Percentiles rank a stretch among this genome's conserved stretches.
Evolutionary conservation across 30 jellyfish, hydroid and myxozoan species (phyloP).

Genomic region (Hydractinia symbiolongicarpus): DNA sequence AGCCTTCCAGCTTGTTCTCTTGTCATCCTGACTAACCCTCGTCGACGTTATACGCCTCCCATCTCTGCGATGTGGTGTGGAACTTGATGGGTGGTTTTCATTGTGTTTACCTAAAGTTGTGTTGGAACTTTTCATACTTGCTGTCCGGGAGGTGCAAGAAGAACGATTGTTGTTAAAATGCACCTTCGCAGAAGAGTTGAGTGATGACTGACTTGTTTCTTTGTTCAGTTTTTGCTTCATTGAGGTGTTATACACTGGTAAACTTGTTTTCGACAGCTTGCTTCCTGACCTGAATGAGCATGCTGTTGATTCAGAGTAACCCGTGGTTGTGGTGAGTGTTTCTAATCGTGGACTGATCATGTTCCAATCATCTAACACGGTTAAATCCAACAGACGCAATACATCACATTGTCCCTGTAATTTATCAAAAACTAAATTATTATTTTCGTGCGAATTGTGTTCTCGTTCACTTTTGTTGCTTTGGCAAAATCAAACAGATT

Average conservation of each 20-base stretch:
- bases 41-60: neutral
- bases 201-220: neutral
- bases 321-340: neutral
- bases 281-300: neutral
- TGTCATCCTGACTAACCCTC: neutral
- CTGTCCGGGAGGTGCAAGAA: neutral
- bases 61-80: neutral
- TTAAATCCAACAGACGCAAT: slow-evolving; percentile 26
- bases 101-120: neutral
- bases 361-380: neutral
- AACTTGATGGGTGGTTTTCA: neutral
- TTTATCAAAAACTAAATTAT: neutral
- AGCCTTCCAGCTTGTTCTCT: neutral
- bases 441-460: neutral
- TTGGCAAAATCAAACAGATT: too few relatives aligned
- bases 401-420: slow-evolving; percentile 28
- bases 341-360: neutral
- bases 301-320: neutral
- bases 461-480: too few relatives aligned
- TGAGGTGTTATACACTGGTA: slow-evolving; percentile 9
- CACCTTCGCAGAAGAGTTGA: neutral
- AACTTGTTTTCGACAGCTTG: neutral
- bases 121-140: neutral
- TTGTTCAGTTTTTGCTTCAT: neutral
- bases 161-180: neutral